A percentile compares a stretch with the other conserved stretches of the same genome.
Conservation (phyloP, 92 coral and sea anemone species). For the Parazoanthus darwini region DNA sequence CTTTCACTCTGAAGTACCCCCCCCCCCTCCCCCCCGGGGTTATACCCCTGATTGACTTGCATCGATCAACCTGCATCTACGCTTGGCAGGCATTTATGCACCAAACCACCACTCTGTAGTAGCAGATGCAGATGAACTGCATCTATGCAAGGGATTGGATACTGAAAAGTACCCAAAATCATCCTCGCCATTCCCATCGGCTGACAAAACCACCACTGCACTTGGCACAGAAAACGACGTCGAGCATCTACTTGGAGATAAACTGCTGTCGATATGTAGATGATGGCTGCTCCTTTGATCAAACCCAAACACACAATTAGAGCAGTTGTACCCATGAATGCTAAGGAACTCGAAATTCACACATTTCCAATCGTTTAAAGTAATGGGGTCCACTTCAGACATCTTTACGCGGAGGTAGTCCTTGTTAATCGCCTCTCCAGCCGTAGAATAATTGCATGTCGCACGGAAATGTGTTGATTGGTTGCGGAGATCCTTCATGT, state of each 20-base stretch:
- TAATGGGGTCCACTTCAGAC: background rate
- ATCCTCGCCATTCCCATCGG: background rate
- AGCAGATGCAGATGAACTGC: background rate
- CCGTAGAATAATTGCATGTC: slow-evolving; percentile 22
- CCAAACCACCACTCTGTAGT: slow-evolving; percentile 45
- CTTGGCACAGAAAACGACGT: background rate
- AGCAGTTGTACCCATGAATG: slow-evolving; percentile 30
- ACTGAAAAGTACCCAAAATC: slow-evolving; percentile 16
- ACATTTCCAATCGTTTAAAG: background rate
- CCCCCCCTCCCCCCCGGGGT: no score
- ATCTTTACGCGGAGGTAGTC: slow-evolving; percentile 38
- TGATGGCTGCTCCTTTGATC: background rate
- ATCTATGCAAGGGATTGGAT: slow-evolving; percentile 5
- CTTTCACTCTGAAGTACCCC: no score
- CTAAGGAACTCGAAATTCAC: slow-evolving; percentile 26
- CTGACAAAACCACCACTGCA: background rate
- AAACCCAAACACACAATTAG: background rate
- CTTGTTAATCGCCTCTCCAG: slow-evolving; percentile 3
- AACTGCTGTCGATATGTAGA: background rate
- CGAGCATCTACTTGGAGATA: background rate
- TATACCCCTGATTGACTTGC: no score
- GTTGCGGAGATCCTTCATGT: background rate
- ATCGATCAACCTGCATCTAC: no score
- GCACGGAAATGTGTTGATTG: slow-evolving; percentile 44
- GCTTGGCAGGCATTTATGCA: background rate